Percentiles rank a stretch among this genome's conserved stretches.
Evolutionary conservation across 1,140 invertebrate genomes (phyloP).

Genomic region (Macrocentrus cingulum): DNA sequence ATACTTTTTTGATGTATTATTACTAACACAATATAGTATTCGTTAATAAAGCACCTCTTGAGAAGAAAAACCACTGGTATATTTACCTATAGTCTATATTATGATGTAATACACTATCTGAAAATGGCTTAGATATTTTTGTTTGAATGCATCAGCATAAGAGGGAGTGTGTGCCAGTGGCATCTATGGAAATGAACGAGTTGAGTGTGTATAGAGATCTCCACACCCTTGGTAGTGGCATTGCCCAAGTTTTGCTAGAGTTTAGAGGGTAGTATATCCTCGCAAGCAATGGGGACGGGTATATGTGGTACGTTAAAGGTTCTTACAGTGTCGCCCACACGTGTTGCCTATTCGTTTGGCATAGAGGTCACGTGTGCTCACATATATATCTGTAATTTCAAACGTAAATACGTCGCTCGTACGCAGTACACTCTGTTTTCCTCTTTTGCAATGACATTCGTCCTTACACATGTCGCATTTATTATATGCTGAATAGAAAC

Average conservation of each 20-base stretch:
- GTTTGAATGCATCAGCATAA: slow-evolving; percentile 14
- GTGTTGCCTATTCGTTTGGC: not conserved
- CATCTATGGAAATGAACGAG: slow-evolving; percentile 23
- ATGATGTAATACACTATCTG: slow-evolving; percentile 2
- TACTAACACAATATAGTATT: too few species aligned
- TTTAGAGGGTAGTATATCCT: not conserved
- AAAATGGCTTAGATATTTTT: slow-evolving; percentile 7
- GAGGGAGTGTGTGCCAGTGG: slow-evolving; percentile 15
- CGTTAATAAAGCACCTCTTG: too few species aligned
- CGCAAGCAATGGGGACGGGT: not conserved
- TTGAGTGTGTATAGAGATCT: not conserved
- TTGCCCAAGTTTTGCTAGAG: not conserved
- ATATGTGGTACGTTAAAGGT: not conserved
- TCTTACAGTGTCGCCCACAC: slow-evolving; percentile 4
- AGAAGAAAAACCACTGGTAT: too few species aligned
- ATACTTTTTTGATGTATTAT: too few species aligned
- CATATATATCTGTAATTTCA: not conserved
- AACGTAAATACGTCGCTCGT: not conserved
- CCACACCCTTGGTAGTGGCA: not conserved
- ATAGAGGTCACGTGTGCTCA: slow-evolving; percentile 3
- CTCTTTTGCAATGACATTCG: too few species aligned
- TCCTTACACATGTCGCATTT: too few species aligned
- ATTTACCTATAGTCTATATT: too few species aligned
- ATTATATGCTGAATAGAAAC: too few species aligned
- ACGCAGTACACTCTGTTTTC: not conserved